Evolutionary conservation across 2,113 vertebrate genomes (phyloP).

Genomic region (Cacatua alba): DNA sequence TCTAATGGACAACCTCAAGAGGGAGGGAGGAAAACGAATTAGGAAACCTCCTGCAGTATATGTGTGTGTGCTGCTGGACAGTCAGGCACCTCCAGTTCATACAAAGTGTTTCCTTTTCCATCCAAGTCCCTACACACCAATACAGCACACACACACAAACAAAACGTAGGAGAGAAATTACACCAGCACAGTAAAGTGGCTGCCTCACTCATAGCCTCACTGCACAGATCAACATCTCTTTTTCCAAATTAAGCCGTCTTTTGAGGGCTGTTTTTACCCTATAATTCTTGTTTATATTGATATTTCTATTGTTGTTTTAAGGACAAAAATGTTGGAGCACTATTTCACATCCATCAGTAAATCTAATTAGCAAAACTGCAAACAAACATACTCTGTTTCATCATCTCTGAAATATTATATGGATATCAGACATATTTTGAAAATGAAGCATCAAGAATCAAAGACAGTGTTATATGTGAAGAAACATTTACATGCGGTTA

Average conservation of each 20-base stretch:
- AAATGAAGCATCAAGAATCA: background rate
- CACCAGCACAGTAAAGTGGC: background rate
- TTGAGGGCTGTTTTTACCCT: background rate
- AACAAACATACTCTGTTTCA: background rate
- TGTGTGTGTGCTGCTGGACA: background rate
- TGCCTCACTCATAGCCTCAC: background rate
- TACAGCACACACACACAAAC: background rate
- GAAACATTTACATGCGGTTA: background rate
- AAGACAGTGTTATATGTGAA: background rate
- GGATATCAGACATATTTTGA: background rate
- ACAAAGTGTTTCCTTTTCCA: background rate
- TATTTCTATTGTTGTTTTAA: background rate
- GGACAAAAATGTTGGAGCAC: background rate
- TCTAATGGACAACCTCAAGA: constrained; percentile 80
- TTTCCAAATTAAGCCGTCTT: background rate
- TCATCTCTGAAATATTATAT: background rate
- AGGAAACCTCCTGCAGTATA: background rate
- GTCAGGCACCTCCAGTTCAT: background rate
- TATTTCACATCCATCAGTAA: background rate
- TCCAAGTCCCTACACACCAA: background rate
- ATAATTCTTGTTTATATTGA: background rate
- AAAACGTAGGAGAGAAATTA: background rate
- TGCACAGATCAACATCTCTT: background rate
- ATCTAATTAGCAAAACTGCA: background rate
- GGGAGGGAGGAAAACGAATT: constrained; percentile 66